phyloP scores from a whole-genome alignment of 1,140 invertebrate species.

The Luehdorfia chinensis region DNA sequence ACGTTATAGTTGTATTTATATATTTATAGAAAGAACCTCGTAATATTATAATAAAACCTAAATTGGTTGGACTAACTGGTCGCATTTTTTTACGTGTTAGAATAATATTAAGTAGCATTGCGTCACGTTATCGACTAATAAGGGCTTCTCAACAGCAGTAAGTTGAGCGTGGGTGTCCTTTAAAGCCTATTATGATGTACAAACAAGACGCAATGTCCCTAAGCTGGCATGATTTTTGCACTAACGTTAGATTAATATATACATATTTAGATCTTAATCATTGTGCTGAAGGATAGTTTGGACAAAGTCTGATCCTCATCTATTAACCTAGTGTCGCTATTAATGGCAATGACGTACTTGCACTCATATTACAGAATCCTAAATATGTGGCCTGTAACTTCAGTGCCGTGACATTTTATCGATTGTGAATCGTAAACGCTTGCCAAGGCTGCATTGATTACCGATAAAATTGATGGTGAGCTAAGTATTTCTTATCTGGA shows the following conservation, averaged over 20 bases:
- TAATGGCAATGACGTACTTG: background rate
- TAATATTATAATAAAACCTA: too few species aligned
- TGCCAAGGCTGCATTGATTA: constrained; percentile 15
- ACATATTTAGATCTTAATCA: background rate
- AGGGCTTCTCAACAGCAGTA: background rate
- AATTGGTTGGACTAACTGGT: too few species aligned
- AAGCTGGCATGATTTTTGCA: background rate
- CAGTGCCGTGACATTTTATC: constrained; percentile 29
- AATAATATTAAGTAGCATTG: too few species aligned
- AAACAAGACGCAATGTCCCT: background rate
- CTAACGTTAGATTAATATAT: too few species aligned
- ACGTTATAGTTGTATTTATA: too few species aligned
- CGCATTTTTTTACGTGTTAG: too few species aligned
- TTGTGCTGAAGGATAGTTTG: too few species aligned
- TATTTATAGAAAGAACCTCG: too few species aligned
- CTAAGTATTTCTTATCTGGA: constrained; percentile 14
- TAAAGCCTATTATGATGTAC: constrained; percentile 12
- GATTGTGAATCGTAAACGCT: constrained; percentile 23
- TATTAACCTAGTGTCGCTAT: too few species aligned
- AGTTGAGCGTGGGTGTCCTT: constrained; percentile 9
- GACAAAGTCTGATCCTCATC: too few species aligned
- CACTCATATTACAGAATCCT: constrained; percentile 13
- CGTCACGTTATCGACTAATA: constrained; percentile 3
- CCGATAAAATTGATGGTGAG: constrained; percentile 24
- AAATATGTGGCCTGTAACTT: constrained; percentile 24